Conservation (phyloP, 2,888 invertebrate genomes). For the Trypoxylon attenuatum region DNA sequence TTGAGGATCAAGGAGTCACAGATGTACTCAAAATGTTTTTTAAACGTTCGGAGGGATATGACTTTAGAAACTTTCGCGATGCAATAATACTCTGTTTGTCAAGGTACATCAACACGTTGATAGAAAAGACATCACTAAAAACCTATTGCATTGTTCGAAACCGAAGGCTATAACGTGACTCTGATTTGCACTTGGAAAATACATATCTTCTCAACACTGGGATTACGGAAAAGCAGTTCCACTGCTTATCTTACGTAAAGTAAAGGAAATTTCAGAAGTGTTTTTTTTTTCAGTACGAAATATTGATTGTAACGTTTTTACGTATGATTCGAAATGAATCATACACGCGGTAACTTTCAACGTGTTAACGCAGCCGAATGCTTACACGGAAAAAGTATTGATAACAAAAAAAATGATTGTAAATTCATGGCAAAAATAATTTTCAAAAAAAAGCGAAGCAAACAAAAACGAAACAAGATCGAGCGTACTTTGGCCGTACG, state of each 20-base stretch:
- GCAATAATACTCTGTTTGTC: too few relatives aligned
- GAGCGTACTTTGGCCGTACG: conserved; percentile 14
- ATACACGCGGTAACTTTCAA: conserved; percentile 3
- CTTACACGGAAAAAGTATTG: conserved; percentile 23
- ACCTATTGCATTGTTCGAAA: too few relatives aligned
- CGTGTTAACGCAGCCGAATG: conserved; percentile 15
- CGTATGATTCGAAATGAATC: background rate
- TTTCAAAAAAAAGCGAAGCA: conserved; percentile 46
- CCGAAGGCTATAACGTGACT: too few relatives aligned
- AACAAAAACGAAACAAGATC: conserved; percentile 59
- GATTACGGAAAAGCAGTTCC: too few relatives aligned
- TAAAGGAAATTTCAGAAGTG: background rate
- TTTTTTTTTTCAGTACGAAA: background rate
- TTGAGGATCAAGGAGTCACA: conserved; percentile 37
- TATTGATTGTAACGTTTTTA: background rate
- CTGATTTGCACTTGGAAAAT: too few relatives aligned
- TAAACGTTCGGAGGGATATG: too few relatives aligned
- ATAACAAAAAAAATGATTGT: conserved; percentile 18
- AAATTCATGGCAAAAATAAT: conserved; percentile 18
- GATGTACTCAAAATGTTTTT: too few relatives aligned
- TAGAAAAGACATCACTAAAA: background rate
- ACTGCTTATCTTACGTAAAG: too few relatives aligned
- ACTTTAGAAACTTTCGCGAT: too few relatives aligned
- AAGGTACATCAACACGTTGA: conserved; percentile 16
- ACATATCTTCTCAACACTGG: too few relatives aligned